Evolutionary conservation across 2,113 vertebrate species (phyloP).

Genomic region (Cyprinodon brontotheroides): DNA sequence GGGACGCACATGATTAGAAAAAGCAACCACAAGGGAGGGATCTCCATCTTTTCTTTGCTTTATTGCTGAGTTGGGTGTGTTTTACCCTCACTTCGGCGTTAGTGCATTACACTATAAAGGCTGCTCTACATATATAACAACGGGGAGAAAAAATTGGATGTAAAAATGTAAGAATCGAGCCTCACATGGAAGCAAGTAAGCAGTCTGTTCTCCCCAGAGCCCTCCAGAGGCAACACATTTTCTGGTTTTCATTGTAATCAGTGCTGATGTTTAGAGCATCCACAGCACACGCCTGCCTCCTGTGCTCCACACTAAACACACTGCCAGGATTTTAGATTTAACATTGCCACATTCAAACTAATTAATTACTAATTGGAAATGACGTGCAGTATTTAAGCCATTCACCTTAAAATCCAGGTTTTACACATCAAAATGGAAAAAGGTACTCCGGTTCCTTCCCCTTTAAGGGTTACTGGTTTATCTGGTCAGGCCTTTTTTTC

Average conservation of each 20-base stretch:
- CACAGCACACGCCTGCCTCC: constrained; percentile 2
- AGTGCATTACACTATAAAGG: constrained; percentile 37
- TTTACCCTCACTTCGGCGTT: background rate
- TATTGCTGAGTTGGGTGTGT: constrained; percentile 23
- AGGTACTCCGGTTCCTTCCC: too few relatives aligned
- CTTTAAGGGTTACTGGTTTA: too few relatives aligned
- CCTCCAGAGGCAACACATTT: constrained; percentile 31
- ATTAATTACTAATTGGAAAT: too few relatives aligned
- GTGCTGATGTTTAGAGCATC: constrained; percentile 33
- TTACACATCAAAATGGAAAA: too few relatives aligned
- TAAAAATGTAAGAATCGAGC: constrained; percentile 43
- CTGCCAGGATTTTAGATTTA: background rate
- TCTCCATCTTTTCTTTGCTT: background rate
- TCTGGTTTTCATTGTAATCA: constrained; percentile 40
- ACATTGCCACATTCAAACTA: background rate
- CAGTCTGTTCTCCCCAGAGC: constrained; percentile 38
- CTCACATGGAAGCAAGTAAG: constrained; percentile 13
- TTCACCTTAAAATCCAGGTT: too few relatives aligned
- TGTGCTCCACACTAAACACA: background rate
- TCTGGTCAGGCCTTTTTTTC: too few relatives aligned
- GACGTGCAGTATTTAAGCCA: background rate
- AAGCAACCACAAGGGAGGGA: background rate
- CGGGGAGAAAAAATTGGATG: constrained; percentile 7
- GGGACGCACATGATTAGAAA: constrained; percentile 1
- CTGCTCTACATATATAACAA: constrained; percentile 44